Evolutionary conservation across 1,140 invertebrate species (phyloP).

Genomic region (Asbolus verrucosus): DNA sequence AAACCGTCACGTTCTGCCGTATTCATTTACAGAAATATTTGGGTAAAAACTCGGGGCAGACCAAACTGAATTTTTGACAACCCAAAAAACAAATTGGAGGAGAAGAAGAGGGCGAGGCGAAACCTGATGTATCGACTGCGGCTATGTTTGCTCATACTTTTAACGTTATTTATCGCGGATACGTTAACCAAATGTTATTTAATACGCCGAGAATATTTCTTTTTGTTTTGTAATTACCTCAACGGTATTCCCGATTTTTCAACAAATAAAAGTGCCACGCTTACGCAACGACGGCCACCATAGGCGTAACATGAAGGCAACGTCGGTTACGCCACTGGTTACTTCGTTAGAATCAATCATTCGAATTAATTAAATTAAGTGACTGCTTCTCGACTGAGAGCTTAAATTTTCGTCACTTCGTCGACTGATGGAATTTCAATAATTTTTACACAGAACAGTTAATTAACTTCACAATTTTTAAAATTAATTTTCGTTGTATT

Average conservation of each 20-base stretch:
- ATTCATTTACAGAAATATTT: slow-evolving; percentile 60
- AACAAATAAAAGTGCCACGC: no score
- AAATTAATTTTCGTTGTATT: no score
- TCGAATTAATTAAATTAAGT: no score
- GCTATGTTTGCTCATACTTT: slow-evolving; percentile 43
- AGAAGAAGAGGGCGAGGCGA: slow-evolving; percentile 33
- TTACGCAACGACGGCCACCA: no score
- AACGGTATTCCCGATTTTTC: slow-evolving; percentile 7
- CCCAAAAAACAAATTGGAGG: slow-evolving; percentile 47
- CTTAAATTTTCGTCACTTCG: no score
- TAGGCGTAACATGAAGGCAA: no score
- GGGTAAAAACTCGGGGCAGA: slow-evolving; percentile 57
- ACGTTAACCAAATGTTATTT: slow-evolving; percentile 33
- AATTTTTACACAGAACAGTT: no score
- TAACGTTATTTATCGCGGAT: slow-evolving; percentile 9
- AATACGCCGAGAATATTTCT: neutral
- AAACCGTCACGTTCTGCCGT: slow-evolving; percentile 45
- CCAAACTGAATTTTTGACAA: slow-evolving; percentile 58
- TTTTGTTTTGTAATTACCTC: slow-evolving; percentile 1
- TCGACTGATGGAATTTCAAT: no score
- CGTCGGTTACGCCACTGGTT: no score
- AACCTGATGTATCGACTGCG: slow-evolving; percentile 38
- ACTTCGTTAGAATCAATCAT: no score
- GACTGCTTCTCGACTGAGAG: no score
- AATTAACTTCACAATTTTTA: no score